Percentiles rank a stretch among this genome's conserved stretches.
phyloP scores from a whole-genome alignment of 2,113 vertebrate species.

The Apistogramma diplotaenia region DNA sequence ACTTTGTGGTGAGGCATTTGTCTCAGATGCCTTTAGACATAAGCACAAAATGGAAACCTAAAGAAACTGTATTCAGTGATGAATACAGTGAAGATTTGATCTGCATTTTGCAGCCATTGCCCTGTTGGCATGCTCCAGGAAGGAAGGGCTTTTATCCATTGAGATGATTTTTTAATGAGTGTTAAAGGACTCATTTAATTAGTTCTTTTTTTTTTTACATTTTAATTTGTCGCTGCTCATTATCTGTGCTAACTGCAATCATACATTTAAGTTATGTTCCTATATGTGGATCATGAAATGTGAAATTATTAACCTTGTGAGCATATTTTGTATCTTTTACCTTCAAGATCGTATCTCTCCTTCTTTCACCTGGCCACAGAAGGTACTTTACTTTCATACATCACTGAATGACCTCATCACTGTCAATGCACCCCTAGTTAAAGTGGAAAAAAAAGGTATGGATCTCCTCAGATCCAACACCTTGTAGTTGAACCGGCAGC shows the following conservation, averaged over 20 bases:
- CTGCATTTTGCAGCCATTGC: conserved; percentile 52
- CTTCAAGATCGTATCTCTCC: not conserved
- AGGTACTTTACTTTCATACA: not conserved
- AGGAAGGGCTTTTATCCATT: conserved; percentile 8
- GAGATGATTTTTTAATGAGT: conserved; percentile 34
- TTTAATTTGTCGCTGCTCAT: conserved; percentile 28
- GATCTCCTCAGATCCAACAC: conserved; percentile 27
- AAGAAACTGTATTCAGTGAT: conserved; percentile 35
- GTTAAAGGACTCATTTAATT: conserved; percentile 45
- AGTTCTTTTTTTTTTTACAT: conserved; percentile 18
- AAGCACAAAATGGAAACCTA: conserved; percentile 49
- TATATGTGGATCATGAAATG: not conserved
- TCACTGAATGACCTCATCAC: conserved; percentile 12
- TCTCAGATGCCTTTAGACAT: conserved; percentile 65
- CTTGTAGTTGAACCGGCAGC: conserved; percentile 46
- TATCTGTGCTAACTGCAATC: conserved; percentile 6
- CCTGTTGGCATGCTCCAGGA: conserved; percentile 28
- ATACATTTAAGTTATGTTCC: not conserved
- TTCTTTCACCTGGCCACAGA: not conserved
- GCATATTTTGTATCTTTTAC: not conserved
- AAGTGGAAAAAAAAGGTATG: conserved; percentile 20
- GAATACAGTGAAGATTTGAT: conserved; percentile 41
- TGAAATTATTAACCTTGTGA: not conserved
- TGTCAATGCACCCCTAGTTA: conserved; percentile 4
- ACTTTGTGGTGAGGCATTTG: conserved; percentile 70